Percentiles rank a stretch among this genome's conserved stretches.
phyloP scores from a whole-genome alignment of 2,888 invertebrate genomes.

The Lasius platythorax region DNA sequence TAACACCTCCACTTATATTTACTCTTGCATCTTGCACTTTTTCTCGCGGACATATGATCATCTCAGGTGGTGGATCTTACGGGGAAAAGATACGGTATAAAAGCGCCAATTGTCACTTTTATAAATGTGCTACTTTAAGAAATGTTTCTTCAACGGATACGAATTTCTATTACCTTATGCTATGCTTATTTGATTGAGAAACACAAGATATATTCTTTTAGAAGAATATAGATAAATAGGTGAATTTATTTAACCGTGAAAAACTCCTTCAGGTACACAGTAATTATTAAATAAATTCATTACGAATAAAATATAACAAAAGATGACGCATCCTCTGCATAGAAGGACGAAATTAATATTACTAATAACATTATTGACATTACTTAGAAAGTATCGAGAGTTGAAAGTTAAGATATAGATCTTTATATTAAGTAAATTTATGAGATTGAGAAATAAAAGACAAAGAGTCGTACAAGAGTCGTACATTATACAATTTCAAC shows the following conservation, averaged over 20 bases:
- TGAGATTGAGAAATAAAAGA: background rate
- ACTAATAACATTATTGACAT: background rate
- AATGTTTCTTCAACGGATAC: background rate
- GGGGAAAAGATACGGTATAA: conserved; percentile 13
- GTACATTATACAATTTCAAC: background rate
- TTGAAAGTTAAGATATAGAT: background rate
- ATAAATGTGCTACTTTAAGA: background rate
- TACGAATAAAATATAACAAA: too few relatives aligned
- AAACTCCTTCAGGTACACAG: background rate
- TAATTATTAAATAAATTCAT: background rate
- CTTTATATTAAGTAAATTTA: background rate
- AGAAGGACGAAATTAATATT: background rate
- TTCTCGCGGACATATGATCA: background rate
- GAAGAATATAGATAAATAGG: background rate
- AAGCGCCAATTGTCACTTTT: background rate
- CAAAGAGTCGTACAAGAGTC: background rate
- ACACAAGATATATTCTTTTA: background rate
- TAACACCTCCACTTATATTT: conserved; percentile 35
- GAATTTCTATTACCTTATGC: background rate
- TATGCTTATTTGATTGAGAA: background rate
- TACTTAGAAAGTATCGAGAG: background rate
- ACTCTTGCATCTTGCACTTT: conserved; percentile 1
- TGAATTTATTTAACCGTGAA: background rate
- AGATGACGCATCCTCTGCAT: too few relatives aligned
- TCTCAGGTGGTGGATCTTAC: conserved; percentile 14